Base-by-base conservation (phyloP, 2,888 invertebrate genomes). In the Fissipunctia ypsillon region DNA sequence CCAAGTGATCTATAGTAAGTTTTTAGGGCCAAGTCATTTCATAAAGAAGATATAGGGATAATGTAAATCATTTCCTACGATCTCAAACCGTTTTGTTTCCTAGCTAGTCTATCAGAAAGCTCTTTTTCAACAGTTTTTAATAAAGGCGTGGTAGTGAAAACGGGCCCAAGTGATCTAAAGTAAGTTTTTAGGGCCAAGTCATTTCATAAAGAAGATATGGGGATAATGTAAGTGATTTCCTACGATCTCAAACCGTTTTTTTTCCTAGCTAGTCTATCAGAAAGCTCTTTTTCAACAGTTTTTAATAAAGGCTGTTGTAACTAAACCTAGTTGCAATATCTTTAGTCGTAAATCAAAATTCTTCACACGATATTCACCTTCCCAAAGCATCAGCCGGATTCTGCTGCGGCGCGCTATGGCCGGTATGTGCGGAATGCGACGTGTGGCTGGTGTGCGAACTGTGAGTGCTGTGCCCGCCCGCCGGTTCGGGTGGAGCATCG, bases 401-500 rank as follows among this genome's bases (percentile, higher is more conserved):
- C 60, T 80, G 84, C n/a, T 69, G 90, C 41, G 64, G 9, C 41
- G 64, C 7, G 35, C 6, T 63, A 31, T 69, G 41, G 0, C 67
- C 90, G 0, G 95, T 93, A 77, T 95, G 95, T 5, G 93, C 89
- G 0, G 93, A 87, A 74, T 92, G 93, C 43, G 64, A 87, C 2
- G 68, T 81, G 68, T 50, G 83, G 61, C 25, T 73, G 75, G 66
- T 45, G 74, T 73, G 80, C 0, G 80, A 43, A 48, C 64, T 76
- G 71, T 89, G 90, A 2, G 91, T 78, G 38, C 87, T 86, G 69
- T 88, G 89, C 0, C 84, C 59, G 71, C 25, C 41, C 12, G 68
- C 71, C 0, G 90, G 86, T 41, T 92, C 93, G 1, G 88, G 85
- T 1, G 90, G 89, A 0, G 98, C 97, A n/a, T 99, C 99, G 71